Evolutionary conservation across 2,113 vertebrate species (phyloP).

Genomic region (Sigmodon hispidus): DNA sequence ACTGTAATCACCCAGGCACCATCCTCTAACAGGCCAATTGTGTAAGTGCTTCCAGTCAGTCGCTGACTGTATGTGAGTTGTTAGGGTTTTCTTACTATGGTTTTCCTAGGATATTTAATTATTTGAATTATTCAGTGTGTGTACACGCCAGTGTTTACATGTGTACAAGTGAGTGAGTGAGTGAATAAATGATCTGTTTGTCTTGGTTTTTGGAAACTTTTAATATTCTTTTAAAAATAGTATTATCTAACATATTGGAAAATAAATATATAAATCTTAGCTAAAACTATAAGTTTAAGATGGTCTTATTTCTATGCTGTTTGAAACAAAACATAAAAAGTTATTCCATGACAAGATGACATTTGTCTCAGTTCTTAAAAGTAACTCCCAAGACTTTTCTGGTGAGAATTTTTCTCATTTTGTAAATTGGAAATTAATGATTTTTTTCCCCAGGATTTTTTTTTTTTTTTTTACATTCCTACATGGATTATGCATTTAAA

Average conservation of each 20-base stretch:
- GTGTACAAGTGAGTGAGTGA: not conserved
- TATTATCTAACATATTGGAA: constrained; percentile 32
- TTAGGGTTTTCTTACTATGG: constrained; percentile 30
- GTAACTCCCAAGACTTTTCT: constrained; percentile 23
- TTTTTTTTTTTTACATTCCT: not conserved
- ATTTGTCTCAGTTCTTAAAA: constrained; percentile 41
- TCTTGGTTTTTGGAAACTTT: constrained; percentile 50
- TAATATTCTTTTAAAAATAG: not conserved
- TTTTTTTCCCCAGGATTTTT: not conserved
- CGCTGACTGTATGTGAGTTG: constrained; percentile 35
- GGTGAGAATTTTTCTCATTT: constrained; percentile 48
- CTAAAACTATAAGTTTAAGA: constrained; percentile 46
- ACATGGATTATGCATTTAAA: constrained; percentile 36
- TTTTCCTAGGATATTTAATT: constrained; percentile 45
- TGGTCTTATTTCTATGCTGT: constrained; percentile 36
- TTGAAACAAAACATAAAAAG: constrained; percentile 29
- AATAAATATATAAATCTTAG: constrained; percentile 57
- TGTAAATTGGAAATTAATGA: constrained; percentile 23
- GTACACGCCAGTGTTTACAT: too few species aligned
- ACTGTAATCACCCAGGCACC: constrained; percentile 99
- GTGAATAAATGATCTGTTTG: not conserved
- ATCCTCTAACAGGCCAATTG: constrained; percentile 97
- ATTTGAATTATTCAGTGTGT: not conserved
- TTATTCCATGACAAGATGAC: not conserved
- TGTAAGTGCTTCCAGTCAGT: constrained; percentile 91